Evolutionary conservation across 2,113 vertebrate species (phyloP), one percentile per base, ranked within the genome.

Genomic region (Coptodon rendalli): DNA sequence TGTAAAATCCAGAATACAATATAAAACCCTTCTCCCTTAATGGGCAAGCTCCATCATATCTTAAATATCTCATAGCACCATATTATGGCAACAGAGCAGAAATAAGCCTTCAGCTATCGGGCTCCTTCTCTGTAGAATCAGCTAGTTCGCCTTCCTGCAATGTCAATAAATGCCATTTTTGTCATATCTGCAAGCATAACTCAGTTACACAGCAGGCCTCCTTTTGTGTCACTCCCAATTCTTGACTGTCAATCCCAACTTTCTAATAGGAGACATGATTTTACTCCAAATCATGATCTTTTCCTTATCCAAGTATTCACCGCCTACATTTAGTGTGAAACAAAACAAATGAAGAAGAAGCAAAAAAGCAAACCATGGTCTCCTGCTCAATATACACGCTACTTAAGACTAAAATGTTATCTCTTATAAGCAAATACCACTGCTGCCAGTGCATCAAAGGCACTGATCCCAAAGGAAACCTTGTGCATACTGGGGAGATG

Each of bases 31-130:
- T 66, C 31, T 36, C 34, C 6, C 19, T n/a, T 66, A 66, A 66
- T n/a, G 19, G 38, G 10, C 31, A 38, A 7, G 4, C 19, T 22
- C 19, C 29, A 12, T 66, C 17, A n/a, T 38, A 36, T 12, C 31
- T 12, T 36, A 38, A 38, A 66, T n/a, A 38, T 12, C 34, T 22
- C 19, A 10, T 29, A 38, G 6, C 0, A 38, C 10, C 4, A 38
- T 12, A 38, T 38, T 34, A 66, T 66, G 10, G 6, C 5, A 38
- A n/a, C 10, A 66, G 34, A n/a, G 61, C 19, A 68, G 63, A 63
- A n/a, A 17, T 38, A 5, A 40, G 11, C 19, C 63, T 68, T 13
- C 19, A 38, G 0, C 34, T 68, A 22, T 5, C 6, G 0, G 11
- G 34, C 6, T 22, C 19, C 61, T 22, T 9, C 34, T 40, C 31